A percentile compares a stretch with the other conserved stretches of the same genome.
Evolutionary conservation across 2,113 vertebrate genomes (phyloP).

Genomic region (Oryzias javanicus): DNA sequence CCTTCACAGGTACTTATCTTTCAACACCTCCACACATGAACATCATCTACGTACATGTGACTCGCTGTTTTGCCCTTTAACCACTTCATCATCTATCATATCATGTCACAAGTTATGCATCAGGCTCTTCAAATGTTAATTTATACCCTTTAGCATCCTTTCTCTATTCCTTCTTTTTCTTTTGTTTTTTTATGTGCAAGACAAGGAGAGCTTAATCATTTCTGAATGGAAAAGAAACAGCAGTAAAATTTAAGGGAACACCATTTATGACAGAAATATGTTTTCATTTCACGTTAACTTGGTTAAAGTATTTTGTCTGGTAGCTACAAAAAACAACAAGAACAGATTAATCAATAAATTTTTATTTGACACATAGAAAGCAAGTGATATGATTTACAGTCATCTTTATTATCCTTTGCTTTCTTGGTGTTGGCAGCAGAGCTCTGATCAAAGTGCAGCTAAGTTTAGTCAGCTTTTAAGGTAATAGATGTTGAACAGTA

Average conservation of each 20-base stretch:
- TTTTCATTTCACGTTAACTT: too few relatives aligned
- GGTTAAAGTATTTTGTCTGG: too few relatives aligned
- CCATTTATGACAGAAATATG: too few relatives aligned
- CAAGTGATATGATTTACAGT: background rate
- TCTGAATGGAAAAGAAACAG: background rate
- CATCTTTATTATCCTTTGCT: background rate
- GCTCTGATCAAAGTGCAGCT: background rate
- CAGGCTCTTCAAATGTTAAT: constrained; percentile 25
- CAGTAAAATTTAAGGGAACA: too few relatives aligned
- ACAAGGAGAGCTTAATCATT: background rate
- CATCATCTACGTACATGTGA: constrained; percentile 10
- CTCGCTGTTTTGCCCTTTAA: constrained; percentile 11
- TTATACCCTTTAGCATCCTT: constrained; percentile 27
- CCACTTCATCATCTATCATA: background rate
- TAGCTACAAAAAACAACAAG: too few relatives aligned
- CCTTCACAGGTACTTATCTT: constrained; percentile 1
- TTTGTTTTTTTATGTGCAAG: background rate
- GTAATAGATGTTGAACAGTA: too few relatives aligned
- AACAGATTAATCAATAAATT: background rate
- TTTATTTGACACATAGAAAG: background rate
- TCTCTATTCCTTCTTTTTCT: background rate
- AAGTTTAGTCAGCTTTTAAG: too few relatives aligned
- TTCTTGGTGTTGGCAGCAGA: background rate
- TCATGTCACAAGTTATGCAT: constrained; percentile 33
- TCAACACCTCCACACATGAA: constrained; percentile 9